Conservation (phyloP, 2,888 invertebrate genomes). For the Axea sp. region DNA sequence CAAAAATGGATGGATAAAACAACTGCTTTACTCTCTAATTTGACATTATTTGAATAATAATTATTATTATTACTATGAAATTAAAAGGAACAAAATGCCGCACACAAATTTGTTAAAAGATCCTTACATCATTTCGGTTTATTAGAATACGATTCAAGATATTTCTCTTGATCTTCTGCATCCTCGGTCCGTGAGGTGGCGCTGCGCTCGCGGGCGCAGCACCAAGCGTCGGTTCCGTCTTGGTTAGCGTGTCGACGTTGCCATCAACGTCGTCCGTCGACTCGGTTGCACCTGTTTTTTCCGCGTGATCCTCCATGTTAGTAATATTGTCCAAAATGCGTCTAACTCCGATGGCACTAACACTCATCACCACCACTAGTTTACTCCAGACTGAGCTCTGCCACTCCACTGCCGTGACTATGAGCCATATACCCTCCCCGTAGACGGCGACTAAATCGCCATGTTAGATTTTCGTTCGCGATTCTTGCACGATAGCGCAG, state of each 20-base stretch:
- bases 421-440: conserved; percentile 72
- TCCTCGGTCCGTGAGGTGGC: conserved; percentile 71
- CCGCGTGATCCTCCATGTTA: conserved; percentile 71
- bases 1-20: no score
- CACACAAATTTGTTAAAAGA: no score
- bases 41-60: no score
- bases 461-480: conserved; percentile 75
- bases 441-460: conserved; percentile 78
- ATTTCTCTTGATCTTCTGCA: conserved; percentile 27
- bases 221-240: conserved; percentile 75
- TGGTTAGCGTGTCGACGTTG: conserved; percentile 58
- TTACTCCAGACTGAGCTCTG: conserved; percentile 60
- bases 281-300: conserved; percentile 55
- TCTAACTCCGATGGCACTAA: conserved; percentile 69
- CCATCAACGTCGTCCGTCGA: conserved; percentile 55
- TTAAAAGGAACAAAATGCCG: no score
- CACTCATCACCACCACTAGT: conserved; percentile 81
- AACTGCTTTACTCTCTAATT: no score
- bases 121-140: conserved; percentile 53
- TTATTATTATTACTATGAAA: no score
- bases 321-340: conserved; percentile 70
- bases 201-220: conserved; percentile 69
- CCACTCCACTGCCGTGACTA: conserved; percentile 62
- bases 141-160: conserved; percentile 27
- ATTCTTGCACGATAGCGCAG: conserved; percentile 70